Evolutionary conservation across 2,797 vertebrate species (phyloP).

Genomic region (Semotilus atromaculatus): DNA sequence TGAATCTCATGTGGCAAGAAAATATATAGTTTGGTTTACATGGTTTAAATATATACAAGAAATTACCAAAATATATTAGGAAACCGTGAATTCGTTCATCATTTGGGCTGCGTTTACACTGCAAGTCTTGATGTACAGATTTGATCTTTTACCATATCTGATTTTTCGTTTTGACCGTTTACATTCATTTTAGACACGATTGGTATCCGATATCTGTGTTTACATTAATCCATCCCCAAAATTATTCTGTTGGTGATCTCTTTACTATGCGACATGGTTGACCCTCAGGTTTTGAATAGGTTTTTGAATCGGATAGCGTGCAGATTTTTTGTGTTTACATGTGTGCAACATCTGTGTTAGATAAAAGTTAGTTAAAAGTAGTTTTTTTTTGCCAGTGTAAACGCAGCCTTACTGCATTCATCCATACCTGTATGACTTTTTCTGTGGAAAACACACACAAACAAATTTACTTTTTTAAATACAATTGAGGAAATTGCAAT

Average conservation of each 20-base stretch:
- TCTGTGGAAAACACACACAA: background rate
- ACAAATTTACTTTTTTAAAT: background rate
- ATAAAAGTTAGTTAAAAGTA: too few species aligned
- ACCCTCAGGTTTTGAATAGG: background rate
- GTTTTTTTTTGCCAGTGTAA: background rate
- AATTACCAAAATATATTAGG: background rate
- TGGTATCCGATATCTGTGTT: background rate
- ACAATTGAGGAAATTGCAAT: background rate
- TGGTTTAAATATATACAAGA: background rate
- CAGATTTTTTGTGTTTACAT: background rate
- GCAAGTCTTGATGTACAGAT: background rate
- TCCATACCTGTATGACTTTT: background rate
- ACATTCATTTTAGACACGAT: background rate
- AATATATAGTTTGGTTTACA: background rate
- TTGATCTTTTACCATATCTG: background rate
- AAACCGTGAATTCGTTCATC: background rate
- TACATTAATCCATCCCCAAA: background rate
- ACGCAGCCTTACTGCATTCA: background rate
- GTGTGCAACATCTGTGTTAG: background rate
- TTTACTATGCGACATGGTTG: background rate
- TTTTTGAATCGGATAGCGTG: background rate
- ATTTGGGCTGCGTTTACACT: background rate
- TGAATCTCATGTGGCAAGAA: background rate
- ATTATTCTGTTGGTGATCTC: background rate
- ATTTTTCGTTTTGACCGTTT: background rate